Evolutionary conservation across 2,888 invertebrate species (phyloP), one percentile per base, ranked within the genome.

Genomic region (Griposia aprilina): DNA sequence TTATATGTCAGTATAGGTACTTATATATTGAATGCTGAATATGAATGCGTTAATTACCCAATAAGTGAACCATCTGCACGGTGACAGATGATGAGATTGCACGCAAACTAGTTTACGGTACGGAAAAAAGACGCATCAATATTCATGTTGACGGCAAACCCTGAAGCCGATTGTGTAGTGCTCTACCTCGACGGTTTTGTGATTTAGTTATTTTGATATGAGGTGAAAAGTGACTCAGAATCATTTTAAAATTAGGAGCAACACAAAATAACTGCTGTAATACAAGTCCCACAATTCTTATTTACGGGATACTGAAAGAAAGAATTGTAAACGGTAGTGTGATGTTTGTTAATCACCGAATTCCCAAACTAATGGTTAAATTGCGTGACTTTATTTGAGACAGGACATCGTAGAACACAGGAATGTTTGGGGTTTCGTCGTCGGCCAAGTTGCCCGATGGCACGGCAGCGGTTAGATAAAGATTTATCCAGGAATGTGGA

Each of bases 401-500:
- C 67, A 67, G 55, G 68, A 80, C 74, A 81, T 76, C 36, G 48
- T 80, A 63, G 70, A 74, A 84, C 69, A 74, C 71, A 79, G 79
- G 77, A 87, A 87, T 87, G 78, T 87, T 83, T 67, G 71, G 75
- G 74, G 67, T 73, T 81, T 81, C 62, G 71, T 82, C 68, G 69
- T 65, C 74, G 71, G 73, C 74, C 67, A 80, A 83, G 86, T 74
- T 87, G 79, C 36, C 69, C 76, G 84, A 85, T 83, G 86, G 77
- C 78, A 65, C 76, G 85, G 75, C 82, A 81, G 85, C 80, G 88
- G 87, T 88, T 87, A 90, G 91, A 91, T 91, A 91, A 91, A 90
- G 90, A 90, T 91, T 92, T 91, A 89, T 92, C 90, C 90, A 89
- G 90, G 93, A 93, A 93, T 92, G 93, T 91, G 89, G 91, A 86